phyloP scores from a whole-genome alignment of 1,140 invertebrate species.

The Zaprionus ornatus region DNA sequence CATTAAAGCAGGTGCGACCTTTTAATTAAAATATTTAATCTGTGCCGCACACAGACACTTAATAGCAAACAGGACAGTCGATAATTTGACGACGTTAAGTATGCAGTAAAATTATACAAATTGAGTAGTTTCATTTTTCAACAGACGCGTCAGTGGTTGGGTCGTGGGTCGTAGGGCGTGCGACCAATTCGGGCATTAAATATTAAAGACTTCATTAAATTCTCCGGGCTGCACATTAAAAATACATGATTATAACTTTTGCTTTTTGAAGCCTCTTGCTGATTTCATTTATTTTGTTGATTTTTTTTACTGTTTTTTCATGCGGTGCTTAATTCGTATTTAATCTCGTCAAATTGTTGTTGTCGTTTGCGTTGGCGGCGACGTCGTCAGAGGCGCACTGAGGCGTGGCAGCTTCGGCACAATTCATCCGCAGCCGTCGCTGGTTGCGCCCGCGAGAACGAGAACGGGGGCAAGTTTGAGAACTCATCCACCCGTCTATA shows the following conservation, averaged over 20 bases:
- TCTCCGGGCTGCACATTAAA: constrained; percentile 58
- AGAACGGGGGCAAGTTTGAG: neutral
- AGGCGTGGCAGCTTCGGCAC: constrained; percentile 44
- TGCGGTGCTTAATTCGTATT: constrained; percentile 67
- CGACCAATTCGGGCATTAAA: constrained; percentile 13
- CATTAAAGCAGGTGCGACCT: neutral
- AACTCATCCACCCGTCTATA: constrained; percentile 1
- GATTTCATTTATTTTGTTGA: constrained; percentile 40
- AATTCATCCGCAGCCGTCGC: constrained; percentile 50
- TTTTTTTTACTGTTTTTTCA: constrained; percentile 47
- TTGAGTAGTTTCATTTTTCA: constrained; percentile 6
- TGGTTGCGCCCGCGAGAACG: constrained; percentile 9
- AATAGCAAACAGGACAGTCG: neutral
- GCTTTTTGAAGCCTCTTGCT: constrained; percentile 26
- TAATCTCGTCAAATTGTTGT: constrained; percentile 68
- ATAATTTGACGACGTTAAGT: constrained; percentile 30
- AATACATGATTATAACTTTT: constrained; percentile 61
- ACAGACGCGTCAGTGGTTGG: neutral
- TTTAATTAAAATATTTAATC: neutral
- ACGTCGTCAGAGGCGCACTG: constrained; percentile 49
- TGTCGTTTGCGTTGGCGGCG: constrained; percentile 4
- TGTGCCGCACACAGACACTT: neutral
- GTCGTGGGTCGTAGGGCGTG: neutral
- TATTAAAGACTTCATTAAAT: constrained; percentile 70
- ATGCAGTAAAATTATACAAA: constrained; percentile 24